Evolutionary conservation across 1,140 invertebrate genomes (phyloP).

Genomic region (Pseudomyrmex pallidus): DNA sequence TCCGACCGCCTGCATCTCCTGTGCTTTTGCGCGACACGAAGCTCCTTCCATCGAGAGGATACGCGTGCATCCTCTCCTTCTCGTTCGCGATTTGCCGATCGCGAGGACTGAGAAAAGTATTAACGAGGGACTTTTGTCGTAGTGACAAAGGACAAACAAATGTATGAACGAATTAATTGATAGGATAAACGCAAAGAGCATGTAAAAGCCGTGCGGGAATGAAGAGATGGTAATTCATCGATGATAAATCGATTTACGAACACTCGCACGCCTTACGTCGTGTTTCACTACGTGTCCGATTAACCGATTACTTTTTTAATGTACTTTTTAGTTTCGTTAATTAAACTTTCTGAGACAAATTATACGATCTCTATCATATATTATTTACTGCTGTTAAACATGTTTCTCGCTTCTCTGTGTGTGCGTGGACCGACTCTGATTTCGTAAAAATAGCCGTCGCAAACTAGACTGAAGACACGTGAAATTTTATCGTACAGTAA

Average conservation of each 20-base stretch:
- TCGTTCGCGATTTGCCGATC: neutral
- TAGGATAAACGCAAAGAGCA: conserved; percentile 8
- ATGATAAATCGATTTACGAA: conserved; percentile 5
- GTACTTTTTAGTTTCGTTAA: conserved; percentile 26
- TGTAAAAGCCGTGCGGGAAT: conserved; percentile 11
- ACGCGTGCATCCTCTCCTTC: conserved; percentile 25
- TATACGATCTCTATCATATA: neutral
- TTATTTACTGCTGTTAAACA: neutral
- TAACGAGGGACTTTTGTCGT: conserved; percentile 22
- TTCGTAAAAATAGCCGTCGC: conserved; percentile 5
- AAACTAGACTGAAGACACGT: conserved; percentile 49
- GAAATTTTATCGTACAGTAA: conserved; percentile 32
- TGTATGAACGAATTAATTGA: conserved; percentile 35
- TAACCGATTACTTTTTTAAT: conserved; percentile 1
- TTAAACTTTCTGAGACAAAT: neutral
- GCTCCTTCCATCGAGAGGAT: neutral
- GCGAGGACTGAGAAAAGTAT: neutral
- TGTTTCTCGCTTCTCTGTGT: neutral
- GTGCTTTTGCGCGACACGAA: conserved; percentile 12
- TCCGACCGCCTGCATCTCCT: conserved; percentile 2
- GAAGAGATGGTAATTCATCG: conserved; percentile 1
- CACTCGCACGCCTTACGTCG: neutral
- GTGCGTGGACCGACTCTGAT: neutral
- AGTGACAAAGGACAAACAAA: conserved; percentile 19
- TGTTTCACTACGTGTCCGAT: neutral